These are phyloP conservation scores for Parnassius apollo DNA, from an alignment of 2,888 invertebrate genomes.

Conservation along the genomic window DNA sequence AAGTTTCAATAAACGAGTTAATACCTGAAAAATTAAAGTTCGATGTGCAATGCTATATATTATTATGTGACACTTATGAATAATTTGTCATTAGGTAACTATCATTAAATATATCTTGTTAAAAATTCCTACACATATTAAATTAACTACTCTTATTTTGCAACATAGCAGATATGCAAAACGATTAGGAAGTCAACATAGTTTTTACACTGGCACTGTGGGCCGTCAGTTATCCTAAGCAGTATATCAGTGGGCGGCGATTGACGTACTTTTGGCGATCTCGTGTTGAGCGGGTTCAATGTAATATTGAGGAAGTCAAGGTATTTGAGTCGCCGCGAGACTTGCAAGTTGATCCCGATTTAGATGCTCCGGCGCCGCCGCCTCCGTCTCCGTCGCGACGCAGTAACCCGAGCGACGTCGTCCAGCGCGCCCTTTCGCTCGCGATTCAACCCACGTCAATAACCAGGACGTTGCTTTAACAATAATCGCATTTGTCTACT, in stretches of 20 bases:
- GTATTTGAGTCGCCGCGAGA: slow-evolving; percentile 80
- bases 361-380: slow-evolving; percentile 78
- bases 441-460: slow-evolving; percentile 48
- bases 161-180: too few species aligned
- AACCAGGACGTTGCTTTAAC: slow-evolving; percentile 49
- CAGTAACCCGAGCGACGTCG: slow-evolving; percentile 77
- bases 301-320: slow-evolving; percentile 82
- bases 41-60: too few species aligned
- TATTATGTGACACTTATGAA: too few species aligned
- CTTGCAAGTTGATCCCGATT: slow-evolving; percentile 79
- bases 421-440: slow-evolving; percentile 66
- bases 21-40: too few species aligned
- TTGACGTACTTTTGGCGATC: slow-evolving; percentile 76
- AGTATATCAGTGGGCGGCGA: slow-evolving; percentile 67
- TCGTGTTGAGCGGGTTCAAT: slow-evolving; percentile 76
- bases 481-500: slow-evolving; percentile 44
- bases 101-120: too few species aligned
- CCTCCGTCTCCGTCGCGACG: slow-evolving; percentile 72
- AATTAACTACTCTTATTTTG: too few species aligned
- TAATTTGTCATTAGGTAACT: too few species aligned
- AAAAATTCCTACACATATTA: too few species aligned
- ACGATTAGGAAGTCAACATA: slow-evolving; percentile 13
- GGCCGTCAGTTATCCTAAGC: slow-evolving; percentile 48
- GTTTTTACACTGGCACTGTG: slow-evolving; percentile 35
- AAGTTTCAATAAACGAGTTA: too few species aligned